Percentiles rank a stretch among this genome's conserved stretches.
Evolutionary conservation across 2,888 invertebrate species (phyloP).

Genomic region (Hyalella azteca): DNA sequence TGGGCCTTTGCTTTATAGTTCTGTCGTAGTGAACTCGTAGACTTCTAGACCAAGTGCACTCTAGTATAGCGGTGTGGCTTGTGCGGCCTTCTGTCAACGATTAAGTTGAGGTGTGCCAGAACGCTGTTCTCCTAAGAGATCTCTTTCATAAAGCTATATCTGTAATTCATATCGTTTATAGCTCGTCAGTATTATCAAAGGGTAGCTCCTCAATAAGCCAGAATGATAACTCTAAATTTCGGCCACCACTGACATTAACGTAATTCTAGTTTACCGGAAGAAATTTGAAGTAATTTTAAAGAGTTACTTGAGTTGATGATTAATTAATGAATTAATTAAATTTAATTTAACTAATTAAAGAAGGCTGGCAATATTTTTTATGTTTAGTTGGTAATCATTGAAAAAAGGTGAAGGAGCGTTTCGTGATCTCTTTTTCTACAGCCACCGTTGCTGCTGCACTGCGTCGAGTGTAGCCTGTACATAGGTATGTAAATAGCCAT

Average conservation of each 20-base stretch:
- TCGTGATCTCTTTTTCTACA: conserved; percentile 33
- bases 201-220: not conserved
- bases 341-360: too few species aligned
- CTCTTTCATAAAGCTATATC: not conserved
- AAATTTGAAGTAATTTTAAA: too few species aligned
- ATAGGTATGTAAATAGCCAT: conserved; percentile 31
- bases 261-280: too few species aligned
- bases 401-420: not conserved
- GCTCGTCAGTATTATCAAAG: conserved; percentile 22
- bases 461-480: conserved; percentile 6
- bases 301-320: too few species aligned
- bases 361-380: conserved; percentile 1
- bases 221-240: too few species aligned
- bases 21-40: conserved; percentile 25
- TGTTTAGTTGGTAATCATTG: not conserved
- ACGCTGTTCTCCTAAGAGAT: not conserved
- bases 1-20: not conserved
- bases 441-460: conserved; percentile 15
- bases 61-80: conserved; percentile 9
- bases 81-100: not conserved
- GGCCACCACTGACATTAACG: too few species aligned
- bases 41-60: conserved; percentile 35
- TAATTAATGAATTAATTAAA: too few species aligned
- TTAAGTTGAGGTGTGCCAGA: not conserved
- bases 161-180: not conserved